Percentiles rank a stretch among this genome's conserved stretches.
Evolutionary conservation across 2,113 vertebrate species (phyloP).

Genomic region (Siniperca knerii): DNA sequence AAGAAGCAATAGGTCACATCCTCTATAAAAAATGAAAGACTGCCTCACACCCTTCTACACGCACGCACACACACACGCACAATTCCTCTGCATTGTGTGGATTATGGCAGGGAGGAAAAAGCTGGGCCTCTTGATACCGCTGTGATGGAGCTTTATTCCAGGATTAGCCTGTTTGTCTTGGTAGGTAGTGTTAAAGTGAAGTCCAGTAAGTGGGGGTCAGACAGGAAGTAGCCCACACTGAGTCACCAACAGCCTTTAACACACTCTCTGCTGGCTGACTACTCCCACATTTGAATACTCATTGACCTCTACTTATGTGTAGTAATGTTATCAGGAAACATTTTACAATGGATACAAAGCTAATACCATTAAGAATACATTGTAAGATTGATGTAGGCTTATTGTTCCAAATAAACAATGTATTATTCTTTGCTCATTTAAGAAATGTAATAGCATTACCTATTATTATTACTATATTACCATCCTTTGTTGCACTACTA

Average conservation of each 20-base stretch:
- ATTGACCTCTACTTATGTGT: conserved; percentile 9
- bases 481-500: background rate
- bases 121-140: conserved; percentile 76
- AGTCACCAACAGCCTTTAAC: conserved; percentile 15
- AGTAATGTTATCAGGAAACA: background rate
- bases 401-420: background rate
- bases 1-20: conserved; percentile 8
- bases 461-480: too few relatives aligned
- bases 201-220: conserved; percentile 50
- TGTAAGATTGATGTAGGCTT: background rate
- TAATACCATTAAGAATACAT: background rate
- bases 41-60: background rate
- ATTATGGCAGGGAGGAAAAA: conserved; percentile 75
- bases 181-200: conserved; percentile 38
- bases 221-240: conserved; percentile 55
- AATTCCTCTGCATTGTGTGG: conserved; percentile 80
- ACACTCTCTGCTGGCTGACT: background rate
- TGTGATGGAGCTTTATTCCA: conserved; percentile 60
- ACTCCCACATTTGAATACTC: conserved; percentile 22
- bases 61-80: conserved; percentile 21
- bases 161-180: conserved; percentile 73
- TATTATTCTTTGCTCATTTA: background rate
- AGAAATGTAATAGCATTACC: background rate
- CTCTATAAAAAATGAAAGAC: conserved; percentile 29
- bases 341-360: background rate